Evolutionary conservation across 1,140 invertebrate species (phyloP), one percentile per base, ranked within the genome.

Genomic region (Cylas formicarius): DNA sequence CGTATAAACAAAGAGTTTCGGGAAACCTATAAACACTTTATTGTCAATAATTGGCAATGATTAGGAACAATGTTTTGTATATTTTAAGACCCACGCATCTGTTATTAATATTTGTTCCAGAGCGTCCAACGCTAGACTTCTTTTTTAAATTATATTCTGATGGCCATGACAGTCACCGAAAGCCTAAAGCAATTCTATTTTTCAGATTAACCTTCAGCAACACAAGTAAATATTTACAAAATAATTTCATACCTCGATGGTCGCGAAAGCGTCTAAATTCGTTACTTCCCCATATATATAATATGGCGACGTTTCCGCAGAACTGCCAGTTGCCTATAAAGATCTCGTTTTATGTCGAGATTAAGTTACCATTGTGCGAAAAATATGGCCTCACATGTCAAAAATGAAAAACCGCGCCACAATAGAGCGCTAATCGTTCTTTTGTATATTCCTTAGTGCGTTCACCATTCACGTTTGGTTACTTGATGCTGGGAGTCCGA

Each of bases 241-340:
- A 44, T 44, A 44, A 44, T 44, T 44, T 44, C 43, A 44, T 44
- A 44, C 33, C 31, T 37, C 23, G 38, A 11, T 21, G 43, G 38
- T 21, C 21, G 21, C 11, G 21, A 37, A 44, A n/a, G n/a, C n/a
- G n/a, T 32, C 27, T 24, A 26, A 44, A 21, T 36, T 13, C 26
- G 36, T 44, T 24, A 35, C 31, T 35, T 24, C 38, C 38, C 33
- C 31, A 9, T 35, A 26, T 29, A 8, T 5, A 14, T 29, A 37
- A 18, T 37, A 11, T 4, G 17, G 13, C 18, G 19, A 36, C 34
- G n/a, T n/a, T 36, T 36, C 34, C 34, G 11, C 26, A 36, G 20
- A 36, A 36, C 17, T 36, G 34, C n/a, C 10, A n/a, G 9, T 23
- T 23, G 26, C 27, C 13, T 41, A 32, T 32, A n/a, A 13, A 19